These are phyloP conservation scores for Drosophila busckii DNA, from an alignment of 1,140 invertebrate species.

Conservation along the genomic window DNA sequence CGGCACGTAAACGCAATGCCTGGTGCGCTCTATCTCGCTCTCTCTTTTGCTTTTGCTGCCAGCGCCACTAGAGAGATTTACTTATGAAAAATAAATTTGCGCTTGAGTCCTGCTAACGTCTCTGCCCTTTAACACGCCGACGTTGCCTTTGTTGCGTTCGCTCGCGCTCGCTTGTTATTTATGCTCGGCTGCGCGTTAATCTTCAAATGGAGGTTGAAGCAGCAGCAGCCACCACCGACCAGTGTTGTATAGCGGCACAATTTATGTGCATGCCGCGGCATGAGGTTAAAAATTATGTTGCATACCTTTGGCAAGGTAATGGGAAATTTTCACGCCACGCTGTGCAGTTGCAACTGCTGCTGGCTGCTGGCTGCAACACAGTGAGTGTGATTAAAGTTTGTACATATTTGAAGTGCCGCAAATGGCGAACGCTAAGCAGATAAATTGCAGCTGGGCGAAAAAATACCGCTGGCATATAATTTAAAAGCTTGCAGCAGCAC, in stretches of 20 bases:
- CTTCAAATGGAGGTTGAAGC: conserved; percentile 22
- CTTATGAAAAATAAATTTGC: conserved; percentile 62
- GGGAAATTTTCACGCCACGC: conserved; percentile 26
- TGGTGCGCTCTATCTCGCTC: no score
- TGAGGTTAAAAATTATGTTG: conserved; percentile 54
- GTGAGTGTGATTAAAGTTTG: conserved; percentile 52
- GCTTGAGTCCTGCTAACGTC: conserved; percentile 14
- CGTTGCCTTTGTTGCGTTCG: conserved; percentile 11
- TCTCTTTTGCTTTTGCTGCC: background rate
- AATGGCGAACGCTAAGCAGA: conserved; percentile 5
- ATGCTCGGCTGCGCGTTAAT: conserved; percentile 47
- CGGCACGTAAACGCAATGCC: conserved; percentile 42
- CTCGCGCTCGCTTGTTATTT: conserved; percentile 45
- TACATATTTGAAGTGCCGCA: conserved; percentile 33
- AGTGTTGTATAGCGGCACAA: conserved; percentile 32
- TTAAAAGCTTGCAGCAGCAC: no score
- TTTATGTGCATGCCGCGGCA: conserved; percentile 42
- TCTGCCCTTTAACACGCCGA: background rate
- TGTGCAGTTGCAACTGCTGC: conserved; percentile 9
- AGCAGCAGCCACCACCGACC: conserved; percentile 3
- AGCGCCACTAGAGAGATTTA: conserved; percentile 35
- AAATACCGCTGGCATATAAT: no score
- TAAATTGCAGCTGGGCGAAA: conserved; percentile 19
- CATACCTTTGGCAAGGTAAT: conserved; percentile 40
- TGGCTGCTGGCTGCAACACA: conserved; percentile 10